Base-by-base conservation (phyloP, 2,113 vertebrate species). In the Carettochelys insculpta region DNA sequence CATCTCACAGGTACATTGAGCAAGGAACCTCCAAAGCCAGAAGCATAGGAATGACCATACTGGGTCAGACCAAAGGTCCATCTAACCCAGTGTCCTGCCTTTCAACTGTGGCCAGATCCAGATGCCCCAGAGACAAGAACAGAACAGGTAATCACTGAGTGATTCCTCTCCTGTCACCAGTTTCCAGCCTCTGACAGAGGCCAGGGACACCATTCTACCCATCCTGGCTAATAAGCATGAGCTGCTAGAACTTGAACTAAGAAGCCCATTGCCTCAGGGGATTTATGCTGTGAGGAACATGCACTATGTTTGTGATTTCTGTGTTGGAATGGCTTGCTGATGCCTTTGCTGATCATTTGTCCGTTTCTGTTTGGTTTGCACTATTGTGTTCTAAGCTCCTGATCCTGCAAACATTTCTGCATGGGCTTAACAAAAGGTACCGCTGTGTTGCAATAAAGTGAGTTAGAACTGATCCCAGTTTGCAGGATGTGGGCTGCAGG, bases 391-490 rank as follows among this genome's bases (percentile, higher is more conserved):
- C n/a, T n/a, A n/a, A n/a, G n/a, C n/a, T n/a, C n/a, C n/a, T n/a
- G n/a, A n/a, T n/a, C n/a, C n/a, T n/a, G 17, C 22, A 93, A 84
- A 80, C 68, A 78, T 34, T 90, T 91, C 92, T 86, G 19, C 25
- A 89, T 77, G 76, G 85, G 29, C 29, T 91, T 95, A 85, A 51
- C 43, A 92, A 77, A 87, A 89, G 20, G n/a, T 38, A 68, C 9
- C 1, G 38, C 61, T 9, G 19, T 20, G 3, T 7, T 6, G 17
- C n/a, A 68, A 22, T 38, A 68, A 68, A 38, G 22, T 38, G 34
- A 9, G 61, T 68, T n/a, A 68, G n/a, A 5, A 12, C n/a, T 68
- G 61, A 20, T n/a, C 11, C n/a, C 5, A n/a, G 61, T 38, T 65
- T 3, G 3, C 12, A 27, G 27, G 27, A 27, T 12, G 19, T 1